A percentile compares a stretch with the other conserved stretches of the same genome.
These are phyloP conservation scores for Morone chrysops DNA, from an alignment of 2,113 vertebrate genomes.

Conservation along the genomic window DNA sequence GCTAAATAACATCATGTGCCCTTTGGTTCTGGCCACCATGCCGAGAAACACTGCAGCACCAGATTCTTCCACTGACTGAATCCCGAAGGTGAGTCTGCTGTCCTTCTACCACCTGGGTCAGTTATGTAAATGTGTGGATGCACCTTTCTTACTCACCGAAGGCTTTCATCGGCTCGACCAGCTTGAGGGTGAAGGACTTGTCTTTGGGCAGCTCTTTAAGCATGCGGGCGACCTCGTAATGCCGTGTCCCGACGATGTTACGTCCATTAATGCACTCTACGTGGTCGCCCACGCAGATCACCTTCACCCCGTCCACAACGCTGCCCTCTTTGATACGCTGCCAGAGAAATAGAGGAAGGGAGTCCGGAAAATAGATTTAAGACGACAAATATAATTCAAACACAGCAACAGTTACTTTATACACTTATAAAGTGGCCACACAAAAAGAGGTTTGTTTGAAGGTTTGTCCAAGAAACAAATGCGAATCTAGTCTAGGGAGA, in stretches of 20 bases:
- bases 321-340: constrained; percentile 95
- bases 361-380: not conserved
- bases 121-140: not conserved
- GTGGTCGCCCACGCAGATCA: constrained; percentile 92
- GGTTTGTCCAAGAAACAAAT: not conserved
- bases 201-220: constrained; percentile 91
- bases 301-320: constrained; percentile 89
- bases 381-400: not conserved
- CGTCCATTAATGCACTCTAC: constrained; percentile 93
- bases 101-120: not conserved
- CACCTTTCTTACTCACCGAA: constrained; percentile 89
- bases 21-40: not conserved
- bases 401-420: not conserved
- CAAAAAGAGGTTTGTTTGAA: constrained; percentile 2
- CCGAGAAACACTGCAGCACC: constrained; percentile 8
- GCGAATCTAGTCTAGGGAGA: too few relatives aligned
- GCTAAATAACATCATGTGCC: too few relatives aligned
- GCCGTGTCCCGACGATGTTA: constrained; percentile 87
- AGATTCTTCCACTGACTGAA: not conserved
- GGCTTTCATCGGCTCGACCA: constrained; percentile 94
- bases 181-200: constrained; percentile 88
- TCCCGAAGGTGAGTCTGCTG: constrained; percentile 1
- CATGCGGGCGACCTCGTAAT: constrained; percentile 95
- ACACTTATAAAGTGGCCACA: not conserved
- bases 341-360: not conserved